phyloP scores from a whole-genome alignment of 2,113 vertebrate genomes.

The Ceyx margarethae region DNA sequence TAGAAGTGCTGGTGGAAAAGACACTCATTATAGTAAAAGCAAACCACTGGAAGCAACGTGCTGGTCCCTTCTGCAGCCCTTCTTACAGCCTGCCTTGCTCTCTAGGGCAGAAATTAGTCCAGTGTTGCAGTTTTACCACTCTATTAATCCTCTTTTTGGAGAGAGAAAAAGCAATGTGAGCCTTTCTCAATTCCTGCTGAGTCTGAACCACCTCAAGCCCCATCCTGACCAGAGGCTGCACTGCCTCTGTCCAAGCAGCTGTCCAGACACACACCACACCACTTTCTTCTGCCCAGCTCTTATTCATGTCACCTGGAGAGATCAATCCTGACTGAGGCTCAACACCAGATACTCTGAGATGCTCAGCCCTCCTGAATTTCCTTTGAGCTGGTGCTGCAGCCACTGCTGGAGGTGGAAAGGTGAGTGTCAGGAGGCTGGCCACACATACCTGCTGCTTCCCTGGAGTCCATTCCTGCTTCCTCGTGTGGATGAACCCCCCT shows the following conservation, averaged over 20 bases:
- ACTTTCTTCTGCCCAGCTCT: not conserved
- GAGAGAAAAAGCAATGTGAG: not conserved
- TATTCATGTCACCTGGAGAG: not conserved
- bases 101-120: not conserved
- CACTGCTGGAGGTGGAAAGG: not conserved
- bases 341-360: not conserved
- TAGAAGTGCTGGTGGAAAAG: not conserved
- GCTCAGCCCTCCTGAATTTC: not conserved
- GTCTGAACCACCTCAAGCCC: not conserved
- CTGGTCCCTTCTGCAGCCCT: not conserved
- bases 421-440: not conserved
- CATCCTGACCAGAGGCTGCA: not conserved
- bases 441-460: not conserved
- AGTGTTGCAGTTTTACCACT: not conserved
- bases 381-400: not conserved
- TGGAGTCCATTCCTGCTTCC: not conserved
- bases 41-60: not conserved
- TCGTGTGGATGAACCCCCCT: not conserved
- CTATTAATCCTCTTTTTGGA: rapidly evolving
- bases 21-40: not conserved
- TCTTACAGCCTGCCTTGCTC: not conserved
- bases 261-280: rapidly evolving
- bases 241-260: not conserved
- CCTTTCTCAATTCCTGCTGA: not conserved
- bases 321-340: not conserved